A percentile compares a stretch with the other conserved stretches of the same genome.
Conservation (phyloP, 2,113 vertebrate genomes). For the Megatriorchis doriae region DNA sequence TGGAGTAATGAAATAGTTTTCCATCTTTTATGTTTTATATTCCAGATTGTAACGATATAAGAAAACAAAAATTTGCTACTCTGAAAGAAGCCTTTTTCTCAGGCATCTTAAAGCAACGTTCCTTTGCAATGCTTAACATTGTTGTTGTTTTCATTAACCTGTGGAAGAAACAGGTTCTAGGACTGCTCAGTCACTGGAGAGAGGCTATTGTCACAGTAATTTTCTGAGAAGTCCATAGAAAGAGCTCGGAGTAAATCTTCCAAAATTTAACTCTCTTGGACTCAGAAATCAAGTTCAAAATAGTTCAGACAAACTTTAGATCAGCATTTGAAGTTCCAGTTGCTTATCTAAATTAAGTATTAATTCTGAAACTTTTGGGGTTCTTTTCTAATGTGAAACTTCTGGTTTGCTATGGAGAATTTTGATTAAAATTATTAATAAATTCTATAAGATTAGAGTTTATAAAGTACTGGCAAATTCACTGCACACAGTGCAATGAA, state of each 20-base stretch:
- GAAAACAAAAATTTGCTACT: neutral
- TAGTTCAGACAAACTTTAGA: neutral
- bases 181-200: neutral
- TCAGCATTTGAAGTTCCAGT: neutral
- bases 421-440: neutral
- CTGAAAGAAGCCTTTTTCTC: neutral
- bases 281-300: neutral
- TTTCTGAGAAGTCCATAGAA: neutral
- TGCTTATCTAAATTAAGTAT: neutral
- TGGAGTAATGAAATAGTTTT: neutral
- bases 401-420: neutral
- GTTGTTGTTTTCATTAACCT: neutral
- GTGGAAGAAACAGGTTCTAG: neutral
- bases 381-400: neutral
- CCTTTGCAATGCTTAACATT: neutral
- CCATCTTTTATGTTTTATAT: neutral
- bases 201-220: neutral
- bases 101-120: neutral
- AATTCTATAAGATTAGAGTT: neutral
- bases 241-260: neutral
- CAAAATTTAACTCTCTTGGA: neutral
- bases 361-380: neutral
- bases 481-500: neutral
- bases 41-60: neutral
- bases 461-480: neutral